phyloP scores from a whole-genome alignment of 2,888 invertebrate genomes.

The Drosophila tripunctata region DNA sequence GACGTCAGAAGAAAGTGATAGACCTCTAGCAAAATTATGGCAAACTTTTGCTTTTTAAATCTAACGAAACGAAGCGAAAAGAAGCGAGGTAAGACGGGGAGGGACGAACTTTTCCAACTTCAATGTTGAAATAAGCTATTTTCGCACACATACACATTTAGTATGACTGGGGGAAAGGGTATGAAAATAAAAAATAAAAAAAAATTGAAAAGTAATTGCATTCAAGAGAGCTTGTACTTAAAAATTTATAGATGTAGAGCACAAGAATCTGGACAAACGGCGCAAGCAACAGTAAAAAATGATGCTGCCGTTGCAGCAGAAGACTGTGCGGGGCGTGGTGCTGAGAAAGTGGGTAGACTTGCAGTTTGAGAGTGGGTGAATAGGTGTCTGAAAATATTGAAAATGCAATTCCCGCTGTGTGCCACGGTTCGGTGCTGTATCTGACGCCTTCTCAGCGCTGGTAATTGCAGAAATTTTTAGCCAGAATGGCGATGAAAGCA shows the following conservation, averaged over 20 bases:
- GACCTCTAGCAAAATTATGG: constrained; percentile 62
- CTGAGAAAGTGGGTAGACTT: too few relatives aligned
- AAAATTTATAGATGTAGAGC: constrained; percentile 74
- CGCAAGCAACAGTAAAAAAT: constrained; percentile 51
- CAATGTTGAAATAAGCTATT: constrained; percentile 79
- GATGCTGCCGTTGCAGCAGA: constrained; percentile 41
- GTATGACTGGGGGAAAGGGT: constrained; percentile 12
- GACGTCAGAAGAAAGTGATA: constrained; percentile 59
- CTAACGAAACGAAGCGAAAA: constrained; percentile 59
- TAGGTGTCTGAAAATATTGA: constrained; percentile 64
- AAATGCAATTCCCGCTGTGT: constrained; percentile 67
- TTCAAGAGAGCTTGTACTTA: constrained; percentile 77
- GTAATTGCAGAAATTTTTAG: constrained; percentile 62
- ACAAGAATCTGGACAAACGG: constrained; percentile 56
- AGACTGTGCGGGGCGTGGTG: not conserved
- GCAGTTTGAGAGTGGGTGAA: not conserved
- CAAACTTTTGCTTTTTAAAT: constrained; percentile 66
- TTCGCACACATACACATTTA: constrained; percentile 52
- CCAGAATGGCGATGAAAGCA: constrained; percentile 14
- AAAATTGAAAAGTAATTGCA: constrained; percentile 80
- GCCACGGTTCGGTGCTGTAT: not conserved
- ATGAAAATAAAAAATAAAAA: constrained; percentile 29
- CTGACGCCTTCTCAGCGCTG: constrained; percentile 23
- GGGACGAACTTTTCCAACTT: constrained; percentile 68
- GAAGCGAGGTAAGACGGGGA: too few relatives aligned